Conservation (phyloP, 2,888 invertebrate genomes). For the Formica aserva region DNA sequence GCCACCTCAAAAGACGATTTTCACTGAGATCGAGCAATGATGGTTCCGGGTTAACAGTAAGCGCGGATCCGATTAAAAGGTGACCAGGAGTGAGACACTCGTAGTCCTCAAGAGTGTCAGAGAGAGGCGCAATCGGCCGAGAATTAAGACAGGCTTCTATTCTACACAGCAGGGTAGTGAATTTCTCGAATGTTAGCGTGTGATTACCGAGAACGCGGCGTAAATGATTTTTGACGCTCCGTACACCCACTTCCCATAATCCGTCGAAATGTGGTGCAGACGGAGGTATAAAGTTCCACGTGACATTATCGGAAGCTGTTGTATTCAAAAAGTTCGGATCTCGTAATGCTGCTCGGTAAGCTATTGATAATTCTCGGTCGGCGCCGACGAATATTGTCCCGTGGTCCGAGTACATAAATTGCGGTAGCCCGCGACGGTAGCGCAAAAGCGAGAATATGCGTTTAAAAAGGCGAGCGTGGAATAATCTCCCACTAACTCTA, state of each 20-base stretch:
- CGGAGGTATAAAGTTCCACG: neutral
- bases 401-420: slow-evolving; percentile 23
- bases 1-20: too few species aligned
- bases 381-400: neutral
- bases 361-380: neutral
- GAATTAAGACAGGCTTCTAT: neutral
- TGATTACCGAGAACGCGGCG: neutral
- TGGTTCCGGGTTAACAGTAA: too few species aligned
- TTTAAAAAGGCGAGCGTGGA: neutral
- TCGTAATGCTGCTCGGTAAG: neutral
- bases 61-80: too few species aligned
- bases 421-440: slow-evolving; percentile 13
- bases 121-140: neutral
- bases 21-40: too few species aligned
- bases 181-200: neutral
- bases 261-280: neutral
- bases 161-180: neutral
- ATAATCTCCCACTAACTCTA: neutral
- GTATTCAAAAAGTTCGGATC: neutral
- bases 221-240: neutral
- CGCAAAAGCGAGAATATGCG: neutral
- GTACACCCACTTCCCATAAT: neutral
- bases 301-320: neutral
- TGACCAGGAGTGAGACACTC: too few species aligned
- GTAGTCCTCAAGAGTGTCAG: too few species aligned